phyloP scores from a whole-genome alignment of 1,140 invertebrate species.

The Drosophila willistoni region DNA sequence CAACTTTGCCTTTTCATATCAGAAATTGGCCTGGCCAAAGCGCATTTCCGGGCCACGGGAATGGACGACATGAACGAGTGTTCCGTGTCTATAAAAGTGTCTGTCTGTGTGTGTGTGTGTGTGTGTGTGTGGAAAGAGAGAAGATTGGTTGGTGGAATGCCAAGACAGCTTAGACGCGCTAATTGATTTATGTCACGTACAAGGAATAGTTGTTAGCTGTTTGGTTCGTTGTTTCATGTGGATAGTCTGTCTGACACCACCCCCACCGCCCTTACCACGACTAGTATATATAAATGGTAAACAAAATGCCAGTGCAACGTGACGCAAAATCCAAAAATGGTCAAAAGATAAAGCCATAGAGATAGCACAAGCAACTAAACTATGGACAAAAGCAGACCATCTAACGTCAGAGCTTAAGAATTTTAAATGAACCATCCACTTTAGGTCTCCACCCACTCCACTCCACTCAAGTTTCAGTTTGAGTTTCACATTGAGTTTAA shows the following conservation, averaged over 20 bases:
- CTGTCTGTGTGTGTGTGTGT: background rate
- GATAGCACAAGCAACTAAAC: constrained; percentile 2
- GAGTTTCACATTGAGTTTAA: constrained; percentile 2
- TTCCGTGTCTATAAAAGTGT: background rate
- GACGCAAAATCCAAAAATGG: constrained; percentile 54
- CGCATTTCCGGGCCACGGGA: constrained; percentile 63
- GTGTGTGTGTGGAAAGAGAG: background rate
- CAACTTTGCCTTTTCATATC: constrained; percentile 50
- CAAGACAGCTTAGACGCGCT: constrained; percentile 69
- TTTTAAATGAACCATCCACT: constrained; percentile 1
- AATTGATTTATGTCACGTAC: constrained; percentile 81
- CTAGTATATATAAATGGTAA: constrained; percentile 58
- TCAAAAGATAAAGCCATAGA: constrained; percentile 10
- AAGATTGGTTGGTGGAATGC: constrained; percentile 24
- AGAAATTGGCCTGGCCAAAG: constrained; percentile 48
- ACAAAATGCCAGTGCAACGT: constrained; percentile 65
- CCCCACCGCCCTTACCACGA: constrained; percentile 4
- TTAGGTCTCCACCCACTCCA: background rate
- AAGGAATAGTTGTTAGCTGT: constrained; percentile 25
- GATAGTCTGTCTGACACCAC: background rate
- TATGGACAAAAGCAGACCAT: background rate
- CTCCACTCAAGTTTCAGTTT: background rate
- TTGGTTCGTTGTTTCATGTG: background rate
- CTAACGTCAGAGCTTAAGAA: constrained; percentile 9
- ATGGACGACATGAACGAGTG: constrained; percentile 3